Evolutionary conservation across 2,113 vertebrate genomes (phyloP), one percentile per base, ranked within the genome.

Genomic region (Scytalopus superciliaris): DNA sequence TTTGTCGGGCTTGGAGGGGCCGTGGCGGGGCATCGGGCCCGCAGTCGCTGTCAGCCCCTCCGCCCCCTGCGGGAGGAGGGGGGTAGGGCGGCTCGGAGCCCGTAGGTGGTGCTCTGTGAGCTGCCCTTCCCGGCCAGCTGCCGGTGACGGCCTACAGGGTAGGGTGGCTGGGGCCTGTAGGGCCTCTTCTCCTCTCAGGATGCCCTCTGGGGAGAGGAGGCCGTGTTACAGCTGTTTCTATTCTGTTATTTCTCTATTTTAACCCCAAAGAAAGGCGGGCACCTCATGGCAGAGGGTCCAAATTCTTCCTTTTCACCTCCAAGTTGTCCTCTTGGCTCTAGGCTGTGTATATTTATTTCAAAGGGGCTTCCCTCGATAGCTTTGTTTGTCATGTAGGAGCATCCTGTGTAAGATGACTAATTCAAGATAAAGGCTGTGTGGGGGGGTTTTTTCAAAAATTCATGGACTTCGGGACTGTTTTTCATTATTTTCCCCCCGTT

Each of bases 321-420:
- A 5, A 3, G n/a, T 3, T 76, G 35, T 30, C 33, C 8, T 1
- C n/a, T 30, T 4, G n/a, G 40, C 35, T 37, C 25, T 16, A 28
- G 14, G 9, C 68, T 68, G 23, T 6, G 5, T 31, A 0, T 59
- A 4, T 74, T 68, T 77, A 16, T 69, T 47, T 27, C 11, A 7
- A 53, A 55, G 45, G 56, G 53, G 53, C 57, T 91, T 44, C 37
- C 52, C 35, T 44, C 6, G 1, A 6, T 33, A 6, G 9, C 56
- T 56, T 52, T 2, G 0, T 33, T 45, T 19, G 1, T 67, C 5
- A 23, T 5, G 3, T 52, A 22, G 70, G 60, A 31, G 56, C n/a
- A 44, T 56, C 79, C 33, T 69, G 63, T 56, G 68, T 8, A 10
- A 45, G 53, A 2, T 57, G 53, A 31, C 30, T 17, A 60, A 81